Evolutionary conservation across 64 coral and sea anemone species (phyloP).

Genomic region (Trachythela sp.): DNA sequence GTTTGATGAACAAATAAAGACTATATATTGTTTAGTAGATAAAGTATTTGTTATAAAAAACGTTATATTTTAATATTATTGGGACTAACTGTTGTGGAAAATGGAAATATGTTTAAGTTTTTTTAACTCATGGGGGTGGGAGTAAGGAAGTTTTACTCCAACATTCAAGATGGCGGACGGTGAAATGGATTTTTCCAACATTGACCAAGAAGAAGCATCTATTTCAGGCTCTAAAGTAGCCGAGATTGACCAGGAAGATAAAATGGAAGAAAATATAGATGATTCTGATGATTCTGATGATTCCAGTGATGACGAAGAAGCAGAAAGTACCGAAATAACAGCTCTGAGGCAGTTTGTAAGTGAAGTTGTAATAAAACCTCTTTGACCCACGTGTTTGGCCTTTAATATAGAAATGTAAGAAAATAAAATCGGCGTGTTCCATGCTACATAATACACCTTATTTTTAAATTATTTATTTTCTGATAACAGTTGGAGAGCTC

Average conservation of each 20-base stretch:
- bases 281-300: conserved; percentile 45
- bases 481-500: conserved; percentile 56
- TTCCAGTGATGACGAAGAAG: conserved; percentile 55
- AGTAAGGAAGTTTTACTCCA: background rate
- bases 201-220: conserved; percentile 34
- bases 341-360: background rate
- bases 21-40: too few species aligned
- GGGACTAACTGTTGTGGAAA: too few species aligned
- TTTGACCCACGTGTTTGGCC: background rate
- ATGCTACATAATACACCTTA: background rate
- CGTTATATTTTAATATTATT: background rate
- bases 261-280: conserved; percentile 20
- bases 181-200: background rate
- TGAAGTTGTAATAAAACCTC: background rate
- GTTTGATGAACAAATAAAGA: too few species aligned
- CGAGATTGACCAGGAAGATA: conserved; percentile 39
- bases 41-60: too few species aligned
- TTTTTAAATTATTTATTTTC: background rate
- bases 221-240: background rate
- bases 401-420: background rate
- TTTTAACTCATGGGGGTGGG: background rate
- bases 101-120: too few species aligned
- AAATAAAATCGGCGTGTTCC: background rate
- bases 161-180: conserved; percentile 90
- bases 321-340: conserved; percentile 55